These are phyloP conservation scores for Nyctibius bracteatus DNA, from an alignment of 2,113 vertebrate genomes.

Conservation along the genomic window DNA sequence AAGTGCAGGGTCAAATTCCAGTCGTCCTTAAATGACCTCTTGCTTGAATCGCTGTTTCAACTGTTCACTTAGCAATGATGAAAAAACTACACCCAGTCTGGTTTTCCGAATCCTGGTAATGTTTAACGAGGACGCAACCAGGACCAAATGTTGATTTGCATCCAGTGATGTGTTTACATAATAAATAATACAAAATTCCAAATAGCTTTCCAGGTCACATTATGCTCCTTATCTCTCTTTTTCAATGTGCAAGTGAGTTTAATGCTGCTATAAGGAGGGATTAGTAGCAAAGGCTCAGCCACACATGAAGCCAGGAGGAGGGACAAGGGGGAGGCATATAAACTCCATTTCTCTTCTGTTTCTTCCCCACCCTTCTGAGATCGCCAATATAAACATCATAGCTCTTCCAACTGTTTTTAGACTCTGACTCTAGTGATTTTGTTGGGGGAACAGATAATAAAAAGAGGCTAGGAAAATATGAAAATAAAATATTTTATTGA, in stretches of 20 bases:
- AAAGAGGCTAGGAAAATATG: not conserved
- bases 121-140: not conserved
- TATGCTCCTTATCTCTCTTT: not conserved
- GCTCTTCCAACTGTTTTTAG: not conserved
- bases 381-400: not conserved
- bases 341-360: not conserved
- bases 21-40: constrained; percentile 34
- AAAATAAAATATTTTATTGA: not conserved
- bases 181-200: not conserved
- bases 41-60: not conserved
- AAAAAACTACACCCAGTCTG: constrained; percentile 29
- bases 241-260: not conserved
- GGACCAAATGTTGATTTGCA: constrained; percentile 16
- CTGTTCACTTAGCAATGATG: not conserved
- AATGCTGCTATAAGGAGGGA: not conserved
- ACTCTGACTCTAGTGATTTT: not conserved
- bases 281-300: not conserved
- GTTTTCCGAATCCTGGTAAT: constrained; percentile 21
- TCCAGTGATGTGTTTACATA: not conserved
- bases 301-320: not conserved
- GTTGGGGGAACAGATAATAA: not conserved
- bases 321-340: not conserved
- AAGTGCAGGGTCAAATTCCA: constrained; percentile 44
- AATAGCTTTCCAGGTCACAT: not conserved
- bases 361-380: not conserved